Evolutionary conservation across 30 jellyfish, hydroid and myxozoan genomes (phyloP).

Genomic region (Pelagia noctiluca): DNA sequence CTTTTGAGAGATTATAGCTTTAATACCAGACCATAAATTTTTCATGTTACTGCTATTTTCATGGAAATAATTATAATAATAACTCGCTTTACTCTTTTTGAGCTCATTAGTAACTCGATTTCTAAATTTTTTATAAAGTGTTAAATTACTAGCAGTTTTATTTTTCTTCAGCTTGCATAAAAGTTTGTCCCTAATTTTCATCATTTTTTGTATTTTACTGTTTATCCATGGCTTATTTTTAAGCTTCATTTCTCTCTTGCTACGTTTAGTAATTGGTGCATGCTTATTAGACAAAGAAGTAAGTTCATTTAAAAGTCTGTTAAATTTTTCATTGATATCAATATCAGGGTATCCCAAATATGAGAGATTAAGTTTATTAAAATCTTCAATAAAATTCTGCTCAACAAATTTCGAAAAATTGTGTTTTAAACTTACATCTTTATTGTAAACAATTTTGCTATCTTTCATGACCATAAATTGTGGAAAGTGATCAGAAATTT

Average conservation of each 20-base stretch:
- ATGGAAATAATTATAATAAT: too few relatives aligned
- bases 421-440: not conserved
- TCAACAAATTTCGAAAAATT: not conserved
- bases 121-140: too few relatives aligned
- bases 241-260: conserved; percentile 5
- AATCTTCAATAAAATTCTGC: not conserved
- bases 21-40: too few relatives aligned
- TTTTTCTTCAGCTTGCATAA: conserved; percentile 4
- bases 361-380: not conserved
- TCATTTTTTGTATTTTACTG: conserved; percentile 11
- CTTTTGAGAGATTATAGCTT: too few relatives aligned
- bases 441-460: not conserved
- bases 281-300: conserved; percentile 2
- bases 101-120: too few relatives aligned
- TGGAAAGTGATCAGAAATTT: too few relatives aligned
- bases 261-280: conserved; percentile 3
- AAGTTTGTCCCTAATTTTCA: conserved; percentile 6
- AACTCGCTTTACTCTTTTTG: too few relatives aligned
- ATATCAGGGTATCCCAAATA: conserved; percentile 1
- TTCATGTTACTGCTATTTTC: too few relatives aligned
- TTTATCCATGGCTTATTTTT: too few relatives aligned
- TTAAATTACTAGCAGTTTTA: too few relatives aligned
- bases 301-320: not conserved
- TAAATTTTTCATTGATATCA: not conserved
- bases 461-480: conserved; percentile 2